Evolutionary conservation across 2,113 vertebrate species (phyloP).

Genomic region (Glaucidium brasilianum): DNA sequence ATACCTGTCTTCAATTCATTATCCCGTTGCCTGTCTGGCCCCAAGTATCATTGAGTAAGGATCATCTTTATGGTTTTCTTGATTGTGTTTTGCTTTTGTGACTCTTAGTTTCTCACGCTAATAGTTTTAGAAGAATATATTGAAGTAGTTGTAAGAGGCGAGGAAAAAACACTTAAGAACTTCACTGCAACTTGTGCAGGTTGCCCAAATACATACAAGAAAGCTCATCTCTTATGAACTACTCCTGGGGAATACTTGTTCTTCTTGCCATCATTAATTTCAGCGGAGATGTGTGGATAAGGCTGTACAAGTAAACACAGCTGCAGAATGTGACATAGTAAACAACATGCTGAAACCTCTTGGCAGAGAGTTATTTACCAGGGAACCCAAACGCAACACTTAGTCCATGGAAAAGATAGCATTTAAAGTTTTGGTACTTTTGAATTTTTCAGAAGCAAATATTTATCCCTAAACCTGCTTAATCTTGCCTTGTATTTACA

Average conservation of each 20-base stretch:
- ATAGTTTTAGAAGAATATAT: neutral
- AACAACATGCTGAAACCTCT: slow-evolving; percentile 32
- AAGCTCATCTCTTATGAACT: neutral
- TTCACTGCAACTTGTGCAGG: neutral
- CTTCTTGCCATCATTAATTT: neutral
- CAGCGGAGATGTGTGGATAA: neutral
- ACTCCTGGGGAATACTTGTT: neutral
- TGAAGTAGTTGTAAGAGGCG: neutral
- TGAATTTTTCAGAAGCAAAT: slow-evolving; percentile 52
- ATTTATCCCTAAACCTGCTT: slow-evolving; percentile 40
- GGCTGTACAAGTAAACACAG: neutral
- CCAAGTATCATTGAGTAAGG: neutral
- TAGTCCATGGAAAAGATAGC: slow-evolving; percentile 6
- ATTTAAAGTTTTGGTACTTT: slow-evolving; percentile 13
- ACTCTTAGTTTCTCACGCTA: neutral
- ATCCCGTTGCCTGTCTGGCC: neutral
- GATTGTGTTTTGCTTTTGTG: neutral
- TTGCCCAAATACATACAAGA: neutral
- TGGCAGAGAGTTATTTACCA: slow-evolving; percentile 23
- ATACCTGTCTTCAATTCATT: neutral
- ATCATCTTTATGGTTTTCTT: neutral
- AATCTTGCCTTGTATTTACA: slow-evolving; percentile 41
- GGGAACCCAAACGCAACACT: neutral
- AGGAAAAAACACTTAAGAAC: neutral
- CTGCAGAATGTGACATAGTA: neutral